These are phyloP conservation scores for Progne subis DNA, from an alignment of 2,113 vertebrate genomes.

Conservation along the genomic window DNA sequence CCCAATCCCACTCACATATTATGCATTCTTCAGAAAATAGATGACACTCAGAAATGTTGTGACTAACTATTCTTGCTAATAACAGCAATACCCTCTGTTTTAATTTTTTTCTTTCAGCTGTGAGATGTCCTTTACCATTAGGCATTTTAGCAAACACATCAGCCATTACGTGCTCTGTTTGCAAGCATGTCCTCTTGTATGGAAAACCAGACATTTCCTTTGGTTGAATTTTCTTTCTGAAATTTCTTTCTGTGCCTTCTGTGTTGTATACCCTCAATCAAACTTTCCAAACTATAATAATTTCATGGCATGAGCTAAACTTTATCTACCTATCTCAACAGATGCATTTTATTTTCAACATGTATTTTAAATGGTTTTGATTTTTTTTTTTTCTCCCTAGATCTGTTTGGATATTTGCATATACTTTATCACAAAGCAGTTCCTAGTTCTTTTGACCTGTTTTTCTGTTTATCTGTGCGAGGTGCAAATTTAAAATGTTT, in stretches of 20 bases:
- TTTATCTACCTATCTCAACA: neutral
- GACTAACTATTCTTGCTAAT: neutral
- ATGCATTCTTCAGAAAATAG: neutral
- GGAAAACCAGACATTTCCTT: neutral
- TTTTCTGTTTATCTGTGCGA: neutral
- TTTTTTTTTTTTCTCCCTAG: neutral
- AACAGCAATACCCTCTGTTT: neutral
- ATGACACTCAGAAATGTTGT: neutral
- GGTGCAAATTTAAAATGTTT: neutral
- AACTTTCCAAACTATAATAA: neutral
- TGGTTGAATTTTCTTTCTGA: neutral
- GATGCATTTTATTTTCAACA: neutral
- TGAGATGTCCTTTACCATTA: neutral
- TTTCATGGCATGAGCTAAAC: neutral
- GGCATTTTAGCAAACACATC: neutral
- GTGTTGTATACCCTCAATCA: neutral
- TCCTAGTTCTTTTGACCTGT: neutral
- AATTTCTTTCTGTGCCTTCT: neutral
- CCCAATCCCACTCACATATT: neutral
- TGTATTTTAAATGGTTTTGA: neutral
- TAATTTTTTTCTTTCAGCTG: neutral
- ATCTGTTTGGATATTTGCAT: neutral
- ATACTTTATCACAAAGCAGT: neutral
- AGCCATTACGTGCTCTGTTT: neutral
- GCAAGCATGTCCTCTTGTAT: neutral